A percentile compares a stretch with the other conserved stretches of the same genome.
Evolutionary conservation across 2,113 vertebrate genomes (phyloP).

Genomic region (Aptenodytes forsteri): DNA sequence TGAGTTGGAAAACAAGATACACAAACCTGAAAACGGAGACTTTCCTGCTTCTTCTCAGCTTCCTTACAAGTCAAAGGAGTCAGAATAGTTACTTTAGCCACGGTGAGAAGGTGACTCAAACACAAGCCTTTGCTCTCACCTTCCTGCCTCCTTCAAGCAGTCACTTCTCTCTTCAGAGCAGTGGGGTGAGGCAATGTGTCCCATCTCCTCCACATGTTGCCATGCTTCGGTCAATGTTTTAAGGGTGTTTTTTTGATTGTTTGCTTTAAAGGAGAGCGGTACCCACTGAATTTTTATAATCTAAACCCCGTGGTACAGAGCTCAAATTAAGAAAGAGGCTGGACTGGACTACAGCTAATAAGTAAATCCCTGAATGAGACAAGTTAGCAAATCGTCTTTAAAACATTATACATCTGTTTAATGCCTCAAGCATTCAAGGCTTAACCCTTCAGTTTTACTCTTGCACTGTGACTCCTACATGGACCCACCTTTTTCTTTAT

Average conservation of each 20-base stretch:
- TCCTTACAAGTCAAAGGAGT: not conserved
- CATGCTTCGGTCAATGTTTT: not conserved
- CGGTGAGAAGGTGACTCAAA: not conserved
- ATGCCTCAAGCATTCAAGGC: not conserved
- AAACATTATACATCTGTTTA: not conserved
- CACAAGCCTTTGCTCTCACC: not conserved
- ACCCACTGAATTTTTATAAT: not conserved
- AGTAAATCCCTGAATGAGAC: not conserved
- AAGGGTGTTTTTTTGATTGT: not conserved
- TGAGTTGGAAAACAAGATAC: not conserved
- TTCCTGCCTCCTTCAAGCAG: not conserved
- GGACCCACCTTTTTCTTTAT: accelerated
- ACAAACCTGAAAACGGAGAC: not conserved
- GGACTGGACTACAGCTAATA: not conserved
- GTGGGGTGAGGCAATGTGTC: not conserved
- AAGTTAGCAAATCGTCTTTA: not conserved
- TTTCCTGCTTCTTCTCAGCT: not conserved
- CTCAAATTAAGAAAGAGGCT: not conserved
- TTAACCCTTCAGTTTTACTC: not conserved
- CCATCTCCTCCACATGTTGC: not conserved
- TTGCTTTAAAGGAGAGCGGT: not conserved
- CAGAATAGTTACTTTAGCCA: not conserved
- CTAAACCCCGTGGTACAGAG: not conserved
- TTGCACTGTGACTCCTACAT: not conserved
- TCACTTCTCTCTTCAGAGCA: not conserved